Conservation (phyloP, 1,140 invertebrate species). For the Pogonognathellus flavescens region DNA sequence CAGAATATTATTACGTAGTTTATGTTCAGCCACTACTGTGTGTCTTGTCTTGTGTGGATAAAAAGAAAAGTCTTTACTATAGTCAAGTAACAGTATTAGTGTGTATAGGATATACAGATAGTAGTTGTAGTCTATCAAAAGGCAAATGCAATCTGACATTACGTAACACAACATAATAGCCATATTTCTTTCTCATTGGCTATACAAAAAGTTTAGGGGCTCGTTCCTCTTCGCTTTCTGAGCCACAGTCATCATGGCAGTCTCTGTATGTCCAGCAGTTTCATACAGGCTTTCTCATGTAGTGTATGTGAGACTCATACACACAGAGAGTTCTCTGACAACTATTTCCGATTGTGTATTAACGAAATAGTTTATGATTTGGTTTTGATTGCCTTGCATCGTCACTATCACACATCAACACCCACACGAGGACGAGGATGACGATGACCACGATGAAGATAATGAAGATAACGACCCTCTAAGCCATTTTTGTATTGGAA, state of each 20-base stretch:
- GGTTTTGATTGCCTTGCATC: conserved; percentile 3
- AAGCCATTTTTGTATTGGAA: no score
- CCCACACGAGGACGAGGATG: not conserved
- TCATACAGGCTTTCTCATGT: no score
- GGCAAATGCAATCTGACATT: conserved; percentile 27
- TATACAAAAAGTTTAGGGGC: conserved; percentile 5
- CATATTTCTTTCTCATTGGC: conserved; percentile 40
- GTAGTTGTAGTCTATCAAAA: conserved; percentile 13
- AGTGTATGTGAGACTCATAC: not conserved
- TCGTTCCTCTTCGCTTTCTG: not conserved
- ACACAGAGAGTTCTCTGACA: not conserved
- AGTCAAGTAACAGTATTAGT: no score
- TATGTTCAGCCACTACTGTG: no score
- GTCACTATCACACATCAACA: conserved; percentile 15
- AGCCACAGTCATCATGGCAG: conserved; percentile 22
- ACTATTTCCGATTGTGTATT: conserved; percentile 24
- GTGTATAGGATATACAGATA: not conserved
- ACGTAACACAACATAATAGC: not conserved
- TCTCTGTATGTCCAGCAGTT: conserved; percentile 21
- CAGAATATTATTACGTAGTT: no score
- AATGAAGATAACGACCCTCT: no score
- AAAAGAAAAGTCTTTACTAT: no score
- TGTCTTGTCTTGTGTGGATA: no score
- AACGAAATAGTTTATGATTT: not conserved
- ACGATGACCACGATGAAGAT: no score